These are phyloP conservation scores for Vanessa cardui DNA, from an alignment of 2,888 invertebrate genomes.

Conservation along the genomic window DNA sequence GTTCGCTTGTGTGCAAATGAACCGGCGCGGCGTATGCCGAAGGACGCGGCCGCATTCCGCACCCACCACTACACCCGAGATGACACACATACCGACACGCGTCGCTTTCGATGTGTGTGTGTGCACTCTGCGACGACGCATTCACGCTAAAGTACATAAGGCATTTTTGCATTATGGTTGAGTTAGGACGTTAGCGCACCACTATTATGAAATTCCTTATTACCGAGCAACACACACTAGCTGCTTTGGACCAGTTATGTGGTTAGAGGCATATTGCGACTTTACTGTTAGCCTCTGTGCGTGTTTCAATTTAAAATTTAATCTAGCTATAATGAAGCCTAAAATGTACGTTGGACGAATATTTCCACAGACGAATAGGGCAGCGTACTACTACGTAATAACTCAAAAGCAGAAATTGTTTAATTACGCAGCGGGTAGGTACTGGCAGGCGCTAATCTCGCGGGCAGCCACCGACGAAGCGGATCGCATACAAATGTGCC, in stretches of 20 bases:
- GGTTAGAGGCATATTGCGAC: slow-evolving; percentile 30
- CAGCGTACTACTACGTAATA: slow-evolving; percentile 47
- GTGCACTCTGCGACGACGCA: slow-evolving; percentile 55
- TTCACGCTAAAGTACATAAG: slow-evolving; percentile 53
- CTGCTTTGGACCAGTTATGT: slow-evolving; percentile 53
- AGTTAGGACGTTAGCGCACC: slow-evolving; percentile 57
- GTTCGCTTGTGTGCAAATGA: slow-evolving; percentile 78
- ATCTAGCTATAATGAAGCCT: slow-evolving; percentile 32
- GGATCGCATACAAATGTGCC: slow-evolving; percentile 78
- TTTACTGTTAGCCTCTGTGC: slow-evolving; percentile 33
- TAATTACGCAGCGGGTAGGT: slow-evolving; percentile 63
- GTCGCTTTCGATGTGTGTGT: slow-evolving; percentile 47
- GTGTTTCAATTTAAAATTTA: slow-evolving; percentile 39
- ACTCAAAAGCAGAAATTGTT: slow-evolving; percentile 67
- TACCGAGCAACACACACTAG: slow-evolving; percentile 56
- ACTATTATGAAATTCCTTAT: slow-evolving; percentile 67
- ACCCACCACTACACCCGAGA: slow-evolving; percentile 67
- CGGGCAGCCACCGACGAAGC: slow-evolving; percentile 67
- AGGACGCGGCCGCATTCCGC: slow-evolving; percentile 82
- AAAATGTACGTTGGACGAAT: slow-evolving; percentile 20
- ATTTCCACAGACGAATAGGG: slow-evolving; percentile 26
- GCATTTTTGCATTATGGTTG: slow-evolving; percentile 62
- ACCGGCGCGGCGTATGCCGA: slow-evolving; percentile 73
- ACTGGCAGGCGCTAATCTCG: slow-evolving; percentile 69
- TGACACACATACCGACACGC: slow-evolving; percentile 75